Evolutionary conservation across 1,140 invertebrate species (phyloP).

Genomic region (Ceratosolen solmsi): DNA sequence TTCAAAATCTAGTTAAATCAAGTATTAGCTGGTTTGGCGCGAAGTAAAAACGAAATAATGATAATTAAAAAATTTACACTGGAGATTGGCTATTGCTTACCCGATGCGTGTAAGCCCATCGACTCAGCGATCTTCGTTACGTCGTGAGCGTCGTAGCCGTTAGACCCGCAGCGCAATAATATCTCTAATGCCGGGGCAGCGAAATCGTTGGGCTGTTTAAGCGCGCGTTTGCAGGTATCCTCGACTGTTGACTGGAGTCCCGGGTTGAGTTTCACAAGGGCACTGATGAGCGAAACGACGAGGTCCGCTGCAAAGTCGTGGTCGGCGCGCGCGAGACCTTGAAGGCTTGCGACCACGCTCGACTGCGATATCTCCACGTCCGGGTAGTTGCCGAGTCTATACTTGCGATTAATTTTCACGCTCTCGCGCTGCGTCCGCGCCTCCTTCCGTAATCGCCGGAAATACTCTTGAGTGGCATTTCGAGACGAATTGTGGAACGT

Average conservation of each 20-base stretch:
- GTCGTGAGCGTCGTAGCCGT: neutral
- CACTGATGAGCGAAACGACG: slow-evolving; percentile 59
- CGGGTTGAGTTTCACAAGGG: slow-evolving; percentile 1
- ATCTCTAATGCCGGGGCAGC: slow-evolving; percentile 34
- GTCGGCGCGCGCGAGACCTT: slow-evolving; percentile 75
- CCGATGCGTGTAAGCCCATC: slow-evolving; percentile 4
- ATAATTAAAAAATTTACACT: no score
- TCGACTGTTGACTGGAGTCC: neutral
- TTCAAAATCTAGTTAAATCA: no score
- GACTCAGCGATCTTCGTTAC: neutral
- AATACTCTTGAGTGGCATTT: neutral
- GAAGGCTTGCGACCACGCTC: slow-evolving; percentile 77
- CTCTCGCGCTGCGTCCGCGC: neutral
- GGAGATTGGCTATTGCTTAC: no score
- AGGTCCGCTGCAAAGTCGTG: slow-evolving; percentile 61
- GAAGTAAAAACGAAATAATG: no score
- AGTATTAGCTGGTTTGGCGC: no score
- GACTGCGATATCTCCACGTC: slow-evolving; percentile 80
- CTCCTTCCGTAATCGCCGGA: neutral
- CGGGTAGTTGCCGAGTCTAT: slow-evolving; percentile 78
- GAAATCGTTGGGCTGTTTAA: slow-evolving; percentile 73
- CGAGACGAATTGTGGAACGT: neutral
- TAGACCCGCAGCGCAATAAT: neutral
- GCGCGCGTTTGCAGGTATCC: neutral
- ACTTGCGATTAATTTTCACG: slow-evolving; percentile 24